Base-by-base conservation (phyloP, 2,113 vertebrate genomes). In the Condylura cristata region DNA sequence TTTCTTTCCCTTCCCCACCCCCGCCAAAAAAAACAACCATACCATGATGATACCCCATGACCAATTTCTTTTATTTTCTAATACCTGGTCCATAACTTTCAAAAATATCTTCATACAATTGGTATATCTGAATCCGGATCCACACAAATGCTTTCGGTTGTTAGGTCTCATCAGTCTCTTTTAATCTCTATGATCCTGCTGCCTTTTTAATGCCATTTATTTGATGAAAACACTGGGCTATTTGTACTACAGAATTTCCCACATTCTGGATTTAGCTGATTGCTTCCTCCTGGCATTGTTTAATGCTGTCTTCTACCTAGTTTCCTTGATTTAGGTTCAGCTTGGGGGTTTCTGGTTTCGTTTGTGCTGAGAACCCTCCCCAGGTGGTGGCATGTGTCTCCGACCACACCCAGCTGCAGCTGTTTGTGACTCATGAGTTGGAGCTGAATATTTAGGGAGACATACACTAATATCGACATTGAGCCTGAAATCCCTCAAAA, bases 391-490 rank as follows among this genome's bases (percentile, higher is more conserved):
- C 32, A 5, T 22, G 34, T 28, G 81, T 12, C 14, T 92, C 68
- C 11, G 66, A 78, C 3, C 75, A 4, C 1, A 74, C 72, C 61
- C 6, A 60, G 44, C 58, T 83, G 30, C 32, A 72, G 22, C 28
- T 79, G 58, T 34, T 79, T 70, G 34, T 34, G 44, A 86, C 46
- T 3, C 30, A 79, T 79, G 37, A 61, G 26, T 68, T 26, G 46
- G 68, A n/a, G 80, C 56, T 89, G 46, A 96, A 91, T 83, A 90
- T 22, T 86, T 70, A 66, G 61, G 53, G 26, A 22, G 17, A 48
- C 26, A 56, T 58, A 53, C 17, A 74, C 48, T 44, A 18, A 22
- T 70, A 78, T 44, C 34, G 75, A n/a, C 13, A 66, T 63, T 84
- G 87, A 87, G 39, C n/a, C 46, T 82, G 56, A 78, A 86, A 95